A percentile compares a stretch with the other conserved stretches of the same genome.
Conservation (phyloP, 2,113 vertebrate species). For the Guaruba guarouba region DNA sequence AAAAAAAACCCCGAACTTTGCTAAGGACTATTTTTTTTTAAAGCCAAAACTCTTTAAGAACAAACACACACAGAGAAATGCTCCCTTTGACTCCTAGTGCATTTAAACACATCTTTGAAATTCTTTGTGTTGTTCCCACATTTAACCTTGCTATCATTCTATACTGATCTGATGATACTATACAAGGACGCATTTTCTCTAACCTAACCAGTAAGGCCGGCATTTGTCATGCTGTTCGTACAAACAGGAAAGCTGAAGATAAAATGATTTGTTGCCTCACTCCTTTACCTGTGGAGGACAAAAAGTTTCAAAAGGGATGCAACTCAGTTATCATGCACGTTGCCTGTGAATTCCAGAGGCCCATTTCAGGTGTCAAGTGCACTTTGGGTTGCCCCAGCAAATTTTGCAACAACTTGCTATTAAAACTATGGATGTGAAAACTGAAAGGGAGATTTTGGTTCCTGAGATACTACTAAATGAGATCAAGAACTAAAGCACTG, state of each 20-base stretch:
- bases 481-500: background rate
- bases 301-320: background rate
- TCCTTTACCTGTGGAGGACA: background rate
- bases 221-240: background rate
- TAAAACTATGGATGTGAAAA: background rate
- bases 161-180: background rate
- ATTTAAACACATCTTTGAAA: constrained; percentile 1
- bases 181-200: background rate
- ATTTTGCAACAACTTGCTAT: background rate
- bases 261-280: background rate
- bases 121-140: background rate
- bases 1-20: background rate
- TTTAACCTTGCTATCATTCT: background rate
- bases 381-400: background rate
- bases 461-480: constrained; percentile 18
- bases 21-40: background rate
- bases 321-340: background rate
- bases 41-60: constrained; percentile 37
- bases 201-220: background rate
- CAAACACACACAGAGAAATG: background rate
- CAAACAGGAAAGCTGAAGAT: background rate
- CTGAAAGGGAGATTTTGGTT: constrained; percentile 19
- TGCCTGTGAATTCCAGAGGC: background rate
- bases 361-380: background rate
- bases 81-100: constrained; percentile 62